Evolutionary conservation across 1,140 invertebrate species (phyloP), one percentile per base, ranked within the genome.

Genomic region (Apis dorsata): DNA sequence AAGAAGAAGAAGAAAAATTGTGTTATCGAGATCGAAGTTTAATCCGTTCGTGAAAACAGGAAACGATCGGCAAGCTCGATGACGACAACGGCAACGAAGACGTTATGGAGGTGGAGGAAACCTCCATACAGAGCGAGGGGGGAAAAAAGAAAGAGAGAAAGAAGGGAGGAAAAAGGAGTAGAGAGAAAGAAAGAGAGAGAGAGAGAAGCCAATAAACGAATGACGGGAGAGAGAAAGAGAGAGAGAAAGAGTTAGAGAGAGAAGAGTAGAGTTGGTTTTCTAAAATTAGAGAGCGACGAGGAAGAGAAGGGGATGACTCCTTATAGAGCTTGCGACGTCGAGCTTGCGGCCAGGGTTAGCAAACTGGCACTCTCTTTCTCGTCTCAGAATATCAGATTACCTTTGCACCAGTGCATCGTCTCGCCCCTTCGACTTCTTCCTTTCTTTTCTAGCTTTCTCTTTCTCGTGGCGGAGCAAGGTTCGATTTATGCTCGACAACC

Each of bases 241-340:
- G 19, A 55, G 51, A 76, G 28, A 79, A 34, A 65, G 24, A 84
- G 57, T 24, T n/a, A 72, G 71, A 83, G 66, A 81, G 86, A 81
- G 66, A 19, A 76, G 80, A 81, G 69, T 59, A 83, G 78, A 73
- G 83, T 73, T 71, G 81, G 69, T 83, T 74, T 80, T 90, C 92
- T 93, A 94, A 92, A 94, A 94, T 94, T 94, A 94, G 93, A 94
- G 93, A 87, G 85, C 86, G 86, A 72, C 83, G 82, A 84, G 79
- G 89, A 89, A 89, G 91, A 91, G 91, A 91, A 91, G 91, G 92
- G 92, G 90, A 60, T 88, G 92, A 90, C 93, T 93, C 93, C 93
- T 93, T 94, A 93, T 94, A 94, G 92, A 94, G 93, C 93, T 93
- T 91, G 92, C 87, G 85, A 84, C 88, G 88, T 85, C 85, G 91